phyloP scores from a whole-genome alignment of 2,797 vertebrate species.

The Hippocampus kuda region DNA sequence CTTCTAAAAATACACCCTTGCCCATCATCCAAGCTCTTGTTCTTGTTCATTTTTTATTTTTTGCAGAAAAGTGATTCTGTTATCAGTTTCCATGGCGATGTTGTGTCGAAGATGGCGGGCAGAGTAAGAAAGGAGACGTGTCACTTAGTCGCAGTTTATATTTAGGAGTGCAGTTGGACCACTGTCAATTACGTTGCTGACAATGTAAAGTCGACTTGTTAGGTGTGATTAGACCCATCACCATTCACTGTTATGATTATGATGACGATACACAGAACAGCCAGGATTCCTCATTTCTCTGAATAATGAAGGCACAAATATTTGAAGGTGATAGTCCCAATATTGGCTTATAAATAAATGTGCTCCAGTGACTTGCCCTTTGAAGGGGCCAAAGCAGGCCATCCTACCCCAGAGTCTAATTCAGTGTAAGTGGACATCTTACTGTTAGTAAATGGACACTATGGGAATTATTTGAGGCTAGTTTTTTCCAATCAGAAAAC shows the following conservation, averaged over 20 bases:
- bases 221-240: not conserved
- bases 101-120: slow-evolving; percentile 16
- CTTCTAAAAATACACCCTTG: slow-evolving; percentile 5
- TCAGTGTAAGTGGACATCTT: no score
- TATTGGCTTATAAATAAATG: no score
- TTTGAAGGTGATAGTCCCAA: no score
- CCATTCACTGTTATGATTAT: no score
- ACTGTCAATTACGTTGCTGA: not conserved
- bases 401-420: no score
- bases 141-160: not conserved
- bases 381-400: no score
- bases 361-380: no score
- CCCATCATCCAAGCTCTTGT: slow-evolving; percentile 7
- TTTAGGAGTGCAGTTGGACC: not conserved
- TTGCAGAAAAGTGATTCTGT: slow-evolving; percentile 43
- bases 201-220: not conserved
- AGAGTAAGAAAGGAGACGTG: not conserved
- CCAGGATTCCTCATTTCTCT: no score
- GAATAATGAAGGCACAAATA: no score
- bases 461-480: no score
- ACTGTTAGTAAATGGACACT: no score
- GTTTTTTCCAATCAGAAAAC: no score
- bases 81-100: slow-evolving; percentile 67
- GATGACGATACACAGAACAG: not conserved
- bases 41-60: slow-evolving; percentile 4